Percentiles rank a stretch among this genome's conserved stretches.
Evolutionary conservation across 2,888 invertebrate species (phyloP).

Genomic region (Melanophora roralis): DNA sequence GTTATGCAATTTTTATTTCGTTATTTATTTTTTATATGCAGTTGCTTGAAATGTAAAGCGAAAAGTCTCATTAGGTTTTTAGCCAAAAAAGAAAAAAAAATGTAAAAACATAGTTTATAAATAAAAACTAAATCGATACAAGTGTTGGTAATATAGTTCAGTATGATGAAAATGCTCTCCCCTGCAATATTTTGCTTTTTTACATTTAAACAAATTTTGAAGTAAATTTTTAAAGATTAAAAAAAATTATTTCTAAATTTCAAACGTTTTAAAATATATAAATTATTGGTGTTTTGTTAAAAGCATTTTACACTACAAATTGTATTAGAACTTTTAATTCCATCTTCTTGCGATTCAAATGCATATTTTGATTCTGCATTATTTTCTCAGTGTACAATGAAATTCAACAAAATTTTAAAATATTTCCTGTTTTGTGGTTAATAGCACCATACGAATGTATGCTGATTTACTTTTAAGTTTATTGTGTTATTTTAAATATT

Average conservation of each 20-base stretch:
- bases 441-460: conserved; percentile 3
- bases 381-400: not conserved
- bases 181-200: not conserved
- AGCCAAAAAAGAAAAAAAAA: not conserved
- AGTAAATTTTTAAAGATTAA: too few species aligned
- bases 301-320: too few species aligned
- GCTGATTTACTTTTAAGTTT: conserved; percentile 1
- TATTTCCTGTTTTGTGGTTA: conserved; percentile 56
- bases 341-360: too few species aligned
- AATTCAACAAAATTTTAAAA: conserved; percentile 40
- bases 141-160: not conserved
- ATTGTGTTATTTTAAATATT: conserved; percentile 46
- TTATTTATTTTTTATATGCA: conserved; percentile 6
- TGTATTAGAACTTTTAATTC: too few species aligned
- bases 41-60: not conserved
- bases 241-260: too few species aligned
- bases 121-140: conserved; percentile 29
- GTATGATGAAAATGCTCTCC: too few species aligned
- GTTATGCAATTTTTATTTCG: conserved; percentile 44
- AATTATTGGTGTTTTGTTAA: too few species aligned
- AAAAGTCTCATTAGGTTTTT: conserved; percentile 13
- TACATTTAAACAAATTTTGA: not conserved
- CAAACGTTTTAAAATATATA: too few species aligned
- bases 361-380: not conserved
- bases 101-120: not conserved